Base-by-base conservation (phyloP, 2,113 vertebrate species). In the Pavo muticus region DNA sequence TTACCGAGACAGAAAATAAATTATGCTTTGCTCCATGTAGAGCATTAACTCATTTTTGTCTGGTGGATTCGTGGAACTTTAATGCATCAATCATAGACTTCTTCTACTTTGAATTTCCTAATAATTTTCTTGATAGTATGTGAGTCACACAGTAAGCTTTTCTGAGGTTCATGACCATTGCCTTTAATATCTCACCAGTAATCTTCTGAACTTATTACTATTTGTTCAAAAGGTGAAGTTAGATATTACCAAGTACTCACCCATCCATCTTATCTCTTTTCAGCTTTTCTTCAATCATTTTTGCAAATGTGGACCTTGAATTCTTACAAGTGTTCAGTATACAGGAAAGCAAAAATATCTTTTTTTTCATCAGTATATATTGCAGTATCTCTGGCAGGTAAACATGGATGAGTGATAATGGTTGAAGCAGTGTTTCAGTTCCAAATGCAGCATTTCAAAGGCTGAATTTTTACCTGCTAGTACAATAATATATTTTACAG, bases 241-340 rank as follows among this genome's bases (percentile, higher is more conserved):
- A 71, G 42, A 16, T 52, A 48, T 9, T 7, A 29, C 10, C 59
- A 2, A 29, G n/a, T 29, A 63, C 19, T 1, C 3, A 27, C 0
- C 0, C 8, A 54, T 64, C 6, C 19, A 84, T 72, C 54, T 90
- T 47, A 64, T 37, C 9, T 47, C 6, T 79, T 20, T 73, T 56
- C 50, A 68, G 10, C 0, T 80, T 80, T 71, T 88, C 48, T 70
- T 84, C 35, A 74, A 19, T 21, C 81, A 23, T 6, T 32, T 92
- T 76, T 80, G 2, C 14, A 87, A 73, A 42, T 29, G 13, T 50
- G 7, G 19, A 81, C 40, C 12, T 48, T 67, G 23, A 84, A 54
- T 92, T 48, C 17, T 79, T 50, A 21, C 7, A 30, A 3, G 63
- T 85, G 80, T 89, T 54, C 15, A 54, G 52, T 54, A 54, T 27